These are phyloP conservation scores for Neoniphon sammara DNA, from an alignment of 2,797 vertebrate genomes.

Conservation along the genomic window DNA sequence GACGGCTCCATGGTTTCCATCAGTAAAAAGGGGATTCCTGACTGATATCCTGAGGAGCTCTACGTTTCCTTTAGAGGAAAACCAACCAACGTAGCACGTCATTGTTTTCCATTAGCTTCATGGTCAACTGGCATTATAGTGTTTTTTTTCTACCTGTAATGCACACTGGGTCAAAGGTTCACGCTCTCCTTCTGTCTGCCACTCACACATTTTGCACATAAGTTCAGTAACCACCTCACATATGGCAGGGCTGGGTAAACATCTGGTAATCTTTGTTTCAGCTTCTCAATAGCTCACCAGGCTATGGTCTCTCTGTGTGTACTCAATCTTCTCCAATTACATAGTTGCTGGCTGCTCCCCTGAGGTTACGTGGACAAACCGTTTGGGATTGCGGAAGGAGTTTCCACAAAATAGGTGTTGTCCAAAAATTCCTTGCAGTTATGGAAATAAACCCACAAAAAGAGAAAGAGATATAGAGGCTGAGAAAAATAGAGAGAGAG, in stretches of 20 bases:
- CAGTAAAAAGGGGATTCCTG: conserved; percentile 81
- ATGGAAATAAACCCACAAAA: conserved; percentile 81
- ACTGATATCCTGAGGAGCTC: conserved; percentile 78
- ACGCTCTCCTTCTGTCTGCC: conserved; percentile 63
- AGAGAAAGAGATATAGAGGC: conserved; percentile 51
- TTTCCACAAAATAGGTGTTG: conserved; percentile 86
- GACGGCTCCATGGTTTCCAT: conserved; percentile 80
- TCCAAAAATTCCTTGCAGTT: conserved; percentile 82
- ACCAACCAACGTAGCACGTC: conserved; percentile 74
- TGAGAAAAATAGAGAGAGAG: conserved; percentile 21
- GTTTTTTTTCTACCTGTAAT: conserved; percentile 67
- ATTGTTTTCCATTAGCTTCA: conserved; percentile 79
- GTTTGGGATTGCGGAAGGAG: conserved; percentile 78
- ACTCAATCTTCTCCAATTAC: conserved; percentile 82
- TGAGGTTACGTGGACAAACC: conserved; percentile 79
- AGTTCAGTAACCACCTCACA: conserved; percentile 73
- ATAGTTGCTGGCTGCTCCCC: conserved; percentile 77
- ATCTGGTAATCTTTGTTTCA: conserved; percentile 84
- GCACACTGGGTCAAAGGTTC: conserved; percentile 79
- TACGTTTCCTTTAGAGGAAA: conserved; percentile 77
- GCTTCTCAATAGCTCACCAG: conserved; percentile 79
- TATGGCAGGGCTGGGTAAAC: conserved; percentile 77
- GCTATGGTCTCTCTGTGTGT: conserved; percentile 75
- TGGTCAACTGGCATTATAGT: conserved; percentile 57
- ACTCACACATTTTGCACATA: conserved; percentile 63